Evolutionary conservation across 1,140 invertebrate species (phyloP).

Genomic region (Epicauta chinensis): DNA sequence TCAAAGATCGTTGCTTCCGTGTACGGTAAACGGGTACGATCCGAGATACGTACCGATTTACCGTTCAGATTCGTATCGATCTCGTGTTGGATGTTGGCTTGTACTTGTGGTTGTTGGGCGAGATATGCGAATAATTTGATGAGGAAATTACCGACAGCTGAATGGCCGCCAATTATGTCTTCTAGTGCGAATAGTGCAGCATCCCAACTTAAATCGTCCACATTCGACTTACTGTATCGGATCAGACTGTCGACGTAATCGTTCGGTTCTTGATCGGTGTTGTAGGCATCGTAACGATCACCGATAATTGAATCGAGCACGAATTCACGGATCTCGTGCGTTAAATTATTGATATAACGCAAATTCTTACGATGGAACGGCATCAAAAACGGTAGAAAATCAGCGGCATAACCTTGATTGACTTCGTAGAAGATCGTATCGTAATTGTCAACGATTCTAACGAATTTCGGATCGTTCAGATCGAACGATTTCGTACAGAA

Average conservation of each 20-base stretch:
- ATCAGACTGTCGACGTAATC: conserved; percentile 72
- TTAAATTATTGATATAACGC: conserved; percentile 57
- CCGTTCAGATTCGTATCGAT: conserved; percentile 46
- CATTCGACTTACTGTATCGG: conserved; percentile 48
- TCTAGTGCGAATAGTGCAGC: conserved; percentile 71
- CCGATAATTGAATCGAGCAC: conserved; percentile 64
- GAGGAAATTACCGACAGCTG: conserved; percentile 74
- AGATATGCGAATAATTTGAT: conserved; percentile 51
- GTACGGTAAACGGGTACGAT: conserved; percentile 65
- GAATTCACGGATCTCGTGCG: conserved; percentile 62
- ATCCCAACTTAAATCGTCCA: conserved; percentile 53
- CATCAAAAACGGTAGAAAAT: conserved; percentile 76
- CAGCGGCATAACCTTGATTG: conserved; percentile 79
- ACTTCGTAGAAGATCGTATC: conserved; percentile 86
- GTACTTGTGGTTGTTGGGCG: conserved; percentile 51
- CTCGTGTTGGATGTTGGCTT: conserved; percentile 59
- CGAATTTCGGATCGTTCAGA: conserved; percentile 55
- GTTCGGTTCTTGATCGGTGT: conserved; percentile 47
- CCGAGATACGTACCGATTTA: conserved; percentile 34
- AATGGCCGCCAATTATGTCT: conserved; percentile 81
- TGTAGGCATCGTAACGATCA: conserved; percentile 49
- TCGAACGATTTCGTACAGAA: conserved; percentile 71
- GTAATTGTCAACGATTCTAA: conserved; percentile 58
- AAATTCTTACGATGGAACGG: conserved; percentile 64
- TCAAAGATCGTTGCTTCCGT: conserved; percentile 76